phyloP scores from a whole-genome alignment of 2,888 invertebrate genomes.

The Epinotia nisella region DNA sequence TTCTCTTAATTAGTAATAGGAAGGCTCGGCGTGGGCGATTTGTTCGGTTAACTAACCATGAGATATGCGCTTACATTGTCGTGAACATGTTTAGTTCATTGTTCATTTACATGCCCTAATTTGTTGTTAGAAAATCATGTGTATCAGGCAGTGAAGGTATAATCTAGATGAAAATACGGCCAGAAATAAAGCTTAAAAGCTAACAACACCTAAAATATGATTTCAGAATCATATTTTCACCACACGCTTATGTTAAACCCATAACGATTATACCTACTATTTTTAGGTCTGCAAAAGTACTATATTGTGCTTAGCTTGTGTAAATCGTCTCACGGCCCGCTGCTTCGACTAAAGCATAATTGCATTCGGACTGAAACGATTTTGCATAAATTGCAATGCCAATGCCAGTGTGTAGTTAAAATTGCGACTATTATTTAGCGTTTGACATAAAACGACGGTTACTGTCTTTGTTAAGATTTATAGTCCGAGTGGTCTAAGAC shows the following conservation, averaged over 20 bases:
- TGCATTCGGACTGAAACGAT: slow-evolving; percentile 36
- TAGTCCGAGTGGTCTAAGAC: no score
- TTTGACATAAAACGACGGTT: slow-evolving; percentile 6
- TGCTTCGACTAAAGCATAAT: slow-evolving; percentile 48
- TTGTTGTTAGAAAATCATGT: not conserved
- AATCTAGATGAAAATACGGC: not conserved
- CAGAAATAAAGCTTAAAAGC: no score
- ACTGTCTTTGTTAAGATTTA: not conserved
- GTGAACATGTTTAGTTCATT: slow-evolving; percentile 43
- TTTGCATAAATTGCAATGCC: slow-evolving; percentile 29
- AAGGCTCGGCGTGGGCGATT: slow-evolving; percentile 52
- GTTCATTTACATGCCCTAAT: slow-evolving; percentile 44
- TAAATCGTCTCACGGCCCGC: slow-evolving; percentile 53
- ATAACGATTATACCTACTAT: no score
- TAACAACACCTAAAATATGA: no score
- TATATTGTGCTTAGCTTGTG: slow-evolving; percentile 43
- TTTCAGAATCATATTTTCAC: no score
- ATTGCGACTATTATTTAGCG: slow-evolving; percentile 5
- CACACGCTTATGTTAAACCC: no score
- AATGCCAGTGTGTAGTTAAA: not conserved
- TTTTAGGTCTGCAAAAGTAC: not conserved
- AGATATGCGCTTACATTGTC: slow-evolving; percentile 52
- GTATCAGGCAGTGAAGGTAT: not conserved
- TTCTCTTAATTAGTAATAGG: slow-evolving; percentile 48
- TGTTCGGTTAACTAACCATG: slow-evolving; percentile 56